Conservation (phyloP, 2,113 vertebrate genomes). For the Sinocyclocheilus anshuiensis region DNA sequence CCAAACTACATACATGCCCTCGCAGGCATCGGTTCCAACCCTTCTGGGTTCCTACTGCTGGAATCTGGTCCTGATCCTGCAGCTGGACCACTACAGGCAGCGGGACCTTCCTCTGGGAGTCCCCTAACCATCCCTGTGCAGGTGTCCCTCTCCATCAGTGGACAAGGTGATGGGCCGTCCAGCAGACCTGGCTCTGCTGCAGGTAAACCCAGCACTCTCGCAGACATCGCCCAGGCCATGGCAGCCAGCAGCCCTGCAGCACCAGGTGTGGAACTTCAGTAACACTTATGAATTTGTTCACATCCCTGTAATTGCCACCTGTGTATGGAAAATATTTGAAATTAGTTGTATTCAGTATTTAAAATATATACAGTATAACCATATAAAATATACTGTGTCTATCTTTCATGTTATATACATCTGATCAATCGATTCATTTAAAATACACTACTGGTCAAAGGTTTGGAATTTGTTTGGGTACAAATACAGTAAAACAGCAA, state of each 20-base stretch:
- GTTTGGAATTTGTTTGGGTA: too few species aligned
- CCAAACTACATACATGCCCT: background rate
- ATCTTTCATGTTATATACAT: too few species aligned
- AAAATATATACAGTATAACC: too few species aligned
- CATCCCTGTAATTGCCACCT: background rate
- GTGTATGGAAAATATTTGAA: too few species aligned
- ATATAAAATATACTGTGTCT: too few species aligned
- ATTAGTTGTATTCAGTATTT: too few species aligned
- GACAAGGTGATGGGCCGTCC: background rate
- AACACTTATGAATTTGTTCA: background rate
- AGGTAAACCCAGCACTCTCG: constrained; percentile 57
- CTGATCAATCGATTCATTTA: too few species aligned
- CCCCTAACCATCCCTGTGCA: constrained; percentile 28
- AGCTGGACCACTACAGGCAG: background rate
- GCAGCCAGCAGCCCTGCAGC: constrained; percentile 17
- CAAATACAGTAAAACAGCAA: too few species aligned
- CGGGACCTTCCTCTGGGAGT: constrained; percentile 15
- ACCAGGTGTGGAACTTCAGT: background rate
- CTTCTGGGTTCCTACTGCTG: background rate
- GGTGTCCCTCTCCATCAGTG: constrained; percentile 24
- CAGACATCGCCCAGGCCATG: constrained; percentile 56
- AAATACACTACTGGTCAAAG: too few species aligned
- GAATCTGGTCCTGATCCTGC: background rate
- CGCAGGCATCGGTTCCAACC: background rate
- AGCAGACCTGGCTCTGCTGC: background rate